phyloP scores from a whole-genome alignment of 92 coral and sea anemone genomes.

The Phenganax marumi region DNA sequence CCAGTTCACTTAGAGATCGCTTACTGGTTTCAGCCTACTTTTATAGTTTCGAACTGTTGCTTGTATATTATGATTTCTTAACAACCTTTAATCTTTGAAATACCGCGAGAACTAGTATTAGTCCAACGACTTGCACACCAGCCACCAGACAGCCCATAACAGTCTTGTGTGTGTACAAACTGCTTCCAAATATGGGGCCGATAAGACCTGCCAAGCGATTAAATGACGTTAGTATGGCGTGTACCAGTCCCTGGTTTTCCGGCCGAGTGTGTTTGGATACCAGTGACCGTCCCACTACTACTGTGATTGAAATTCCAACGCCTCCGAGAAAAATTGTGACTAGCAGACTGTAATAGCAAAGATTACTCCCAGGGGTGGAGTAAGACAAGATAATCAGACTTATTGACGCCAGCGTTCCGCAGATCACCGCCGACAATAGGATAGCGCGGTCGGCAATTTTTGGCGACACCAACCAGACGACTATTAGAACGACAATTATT shows the following conservation, averaged over 20 bases:
- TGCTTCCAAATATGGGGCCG: constrained; percentile 45
- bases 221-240: constrained; percentile 36
- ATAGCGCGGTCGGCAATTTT: constrained; percentile 34
- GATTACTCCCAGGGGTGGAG: constrained; percentile 26
- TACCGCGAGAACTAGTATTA: constrained; percentile 19
- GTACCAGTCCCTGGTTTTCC: constrained; percentile 37
- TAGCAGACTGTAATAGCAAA: constrained; percentile 30
- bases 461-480: constrained; percentile 33
- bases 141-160: constrained; percentile 33
- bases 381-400: constrained; percentile 18
- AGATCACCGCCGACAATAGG: constrained; percentile 25
- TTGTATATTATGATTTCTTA: background rate
- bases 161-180: constrained; percentile 37
- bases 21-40: no score
- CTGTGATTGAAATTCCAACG: constrained; percentile 29
- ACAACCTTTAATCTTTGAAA: constrained; percentile 11
- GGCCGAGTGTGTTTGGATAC: constrained; percentile 42
- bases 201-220: constrained; percentile 37
- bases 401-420: constrained; percentile 13
- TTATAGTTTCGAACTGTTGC: no score
- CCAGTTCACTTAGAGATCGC: no score
- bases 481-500: constrained; percentile 22
- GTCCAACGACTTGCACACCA: constrained; percentile 13
- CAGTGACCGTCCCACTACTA: constrained; percentile 42
- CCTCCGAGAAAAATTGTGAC: constrained; percentile 31